These are phyloP conservation scores for Caerostris darwini DNA, from an alignment of 1,140 invertebrate genomes.

Conservation along the genomic window DNA sequence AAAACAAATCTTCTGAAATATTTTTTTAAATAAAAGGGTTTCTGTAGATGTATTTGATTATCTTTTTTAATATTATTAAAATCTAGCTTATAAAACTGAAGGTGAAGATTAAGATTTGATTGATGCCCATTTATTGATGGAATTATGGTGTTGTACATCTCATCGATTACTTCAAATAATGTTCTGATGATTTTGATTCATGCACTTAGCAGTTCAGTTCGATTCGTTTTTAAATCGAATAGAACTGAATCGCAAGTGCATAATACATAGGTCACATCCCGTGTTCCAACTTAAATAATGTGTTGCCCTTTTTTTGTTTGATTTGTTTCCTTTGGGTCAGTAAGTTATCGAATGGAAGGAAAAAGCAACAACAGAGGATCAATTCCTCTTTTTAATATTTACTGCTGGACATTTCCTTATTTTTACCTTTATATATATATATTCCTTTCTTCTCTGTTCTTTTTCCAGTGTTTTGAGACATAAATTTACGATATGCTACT, in stretches of 20 bases:
- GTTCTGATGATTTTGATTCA: too few relatives aligned
- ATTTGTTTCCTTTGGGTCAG: background rate
- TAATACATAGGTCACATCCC: background rate
- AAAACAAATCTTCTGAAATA: too few relatives aligned
- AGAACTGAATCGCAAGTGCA: background rate
- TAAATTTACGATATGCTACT: too few relatives aligned
- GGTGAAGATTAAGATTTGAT: too few relatives aligned
- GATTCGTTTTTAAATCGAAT: background rate
- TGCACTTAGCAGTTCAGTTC: background rate
- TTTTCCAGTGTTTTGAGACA: too few relatives aligned
- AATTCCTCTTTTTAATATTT: background rate
- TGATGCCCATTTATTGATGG: too few relatives aligned
- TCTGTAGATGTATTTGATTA: too few relatives aligned
- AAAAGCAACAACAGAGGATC: background rate
- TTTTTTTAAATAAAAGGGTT: too few relatives aligned
- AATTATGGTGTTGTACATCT: too few relatives aligned
- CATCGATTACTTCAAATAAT: too few relatives aligned
- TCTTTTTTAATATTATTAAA: too few relatives aligned
- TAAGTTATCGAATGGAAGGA: background rate
- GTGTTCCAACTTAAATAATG: background rate
- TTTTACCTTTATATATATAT: background rate
- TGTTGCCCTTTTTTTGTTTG: slow-evolving; percentile 16
- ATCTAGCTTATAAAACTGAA: too few relatives aligned
- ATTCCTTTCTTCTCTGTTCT: background rate
- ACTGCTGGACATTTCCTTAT: background rate